Evolutionary conservation across 1,140 invertebrate species (phyloP), one percentile per base, ranked within the genome.

Genomic region (Caenorhabditis elegans): DNA sequence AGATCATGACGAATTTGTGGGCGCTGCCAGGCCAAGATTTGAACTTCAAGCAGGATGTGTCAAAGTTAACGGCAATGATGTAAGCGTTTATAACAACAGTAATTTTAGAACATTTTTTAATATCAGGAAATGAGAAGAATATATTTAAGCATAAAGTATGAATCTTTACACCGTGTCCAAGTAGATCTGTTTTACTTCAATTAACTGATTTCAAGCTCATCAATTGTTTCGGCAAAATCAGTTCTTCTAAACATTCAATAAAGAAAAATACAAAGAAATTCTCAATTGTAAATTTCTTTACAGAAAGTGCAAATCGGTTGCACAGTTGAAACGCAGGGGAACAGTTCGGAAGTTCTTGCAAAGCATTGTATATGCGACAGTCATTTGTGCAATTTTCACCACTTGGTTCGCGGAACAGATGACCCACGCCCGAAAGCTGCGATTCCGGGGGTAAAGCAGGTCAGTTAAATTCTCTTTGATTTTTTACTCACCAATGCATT

Each of bases 331-430:
- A 90, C 88, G 43, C 82, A 83, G 17, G 49, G 55, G 8, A 89
- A 89, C 79, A 60, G 19, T 19, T 85, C 80, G 19, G 84, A 88
- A 15, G 84, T 85, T 31, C 47, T 89, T 2, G 84, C 83, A 24
- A 84, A 83, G n/a, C 88, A 89, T 78, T 89, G 88, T 76, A 86
- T 89, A 39, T 89, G 88, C 76, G 82, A 89, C 15, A 86, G 86
- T 11, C 88, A 89, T 83, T 48, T 89, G 5, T 89, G 88, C 77
- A 89, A 89, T 65, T 90, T 88, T 51, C 89, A 86, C 36, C 77
- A 88, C 76, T 60, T 87, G 24, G 39, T 87, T 11, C n/a, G 80
- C 13, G 82, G 81, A 3, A 46, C 51, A 39, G 51, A 79, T 24
- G 82, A 84, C 26, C 84, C 34, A 13, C 65, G 82, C 4, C 78